These are phyloP conservation scores for Helarctos malayanus DNA, from an alignment of 2,797 vertebrate species.

Conservation along the genomic window DNA sequence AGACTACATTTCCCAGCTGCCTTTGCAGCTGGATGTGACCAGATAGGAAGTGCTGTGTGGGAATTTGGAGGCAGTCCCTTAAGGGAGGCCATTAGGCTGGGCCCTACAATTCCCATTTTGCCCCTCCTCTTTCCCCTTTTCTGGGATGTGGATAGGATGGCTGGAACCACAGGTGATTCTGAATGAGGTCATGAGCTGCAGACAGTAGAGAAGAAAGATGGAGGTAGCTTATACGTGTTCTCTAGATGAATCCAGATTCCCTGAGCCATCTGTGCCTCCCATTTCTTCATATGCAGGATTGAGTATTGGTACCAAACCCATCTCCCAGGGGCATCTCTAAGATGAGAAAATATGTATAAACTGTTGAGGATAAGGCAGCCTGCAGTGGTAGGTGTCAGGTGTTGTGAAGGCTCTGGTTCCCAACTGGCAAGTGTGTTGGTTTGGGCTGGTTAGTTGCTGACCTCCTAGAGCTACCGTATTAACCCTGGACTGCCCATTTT, in stretches of 20 bases:
- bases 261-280: too few relatives aligned
- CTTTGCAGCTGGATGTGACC: not conserved
- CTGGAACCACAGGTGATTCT: not conserved
- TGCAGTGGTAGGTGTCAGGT: not conserved
- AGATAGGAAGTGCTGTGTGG: not conserved
- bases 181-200: rapidly evolving
- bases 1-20: not conserved
- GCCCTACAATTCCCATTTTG: not conserved
- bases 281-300: not conserved
- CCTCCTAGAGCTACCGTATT: rapidly evolving
- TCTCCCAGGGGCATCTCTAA: not conserved
- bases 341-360: not conserved
- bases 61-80: not conserved
- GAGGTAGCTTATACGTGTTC: too few relatives aligned
- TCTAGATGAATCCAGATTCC: not conserved
- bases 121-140: not conserved
- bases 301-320: not conserved
- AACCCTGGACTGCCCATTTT: not conserved
- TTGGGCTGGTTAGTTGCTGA: not conserved
- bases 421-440: not conserved
- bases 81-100: not conserved
- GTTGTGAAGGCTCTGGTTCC: not conserved
- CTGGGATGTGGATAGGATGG: not conserved
- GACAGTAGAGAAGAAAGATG: not conserved
- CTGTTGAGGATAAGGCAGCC: not conserved